Evolutionary conservation across 2,113 vertebrate genomes (phyloP).

Genomic region (Oplegnathus fasciatus): DNA sequence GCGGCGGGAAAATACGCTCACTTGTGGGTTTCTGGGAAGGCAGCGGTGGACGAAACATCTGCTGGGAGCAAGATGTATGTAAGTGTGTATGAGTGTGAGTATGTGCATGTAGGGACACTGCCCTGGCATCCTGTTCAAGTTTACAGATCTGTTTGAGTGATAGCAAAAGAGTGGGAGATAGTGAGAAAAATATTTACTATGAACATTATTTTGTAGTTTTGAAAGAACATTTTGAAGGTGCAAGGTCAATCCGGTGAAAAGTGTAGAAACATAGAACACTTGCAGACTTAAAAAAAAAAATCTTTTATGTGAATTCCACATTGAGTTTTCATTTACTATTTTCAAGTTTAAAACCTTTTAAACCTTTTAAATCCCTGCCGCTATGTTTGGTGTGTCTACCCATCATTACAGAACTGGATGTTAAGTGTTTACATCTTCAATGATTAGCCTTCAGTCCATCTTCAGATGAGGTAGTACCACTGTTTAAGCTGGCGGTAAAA

Average conservation of each 20-base stretch:
- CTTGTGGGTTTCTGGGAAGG: constrained; percentile 88
- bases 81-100: constrained; percentile 57
- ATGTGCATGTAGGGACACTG: constrained; percentile 57
- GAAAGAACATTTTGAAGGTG: neutral
- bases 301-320: neutral
- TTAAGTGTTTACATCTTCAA: neutral
- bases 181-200: constrained; percentile 17
- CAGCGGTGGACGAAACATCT: constrained; percentile 87
- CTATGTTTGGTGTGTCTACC: neutral
- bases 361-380: neutral
- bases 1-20: constrained; percentile 87
- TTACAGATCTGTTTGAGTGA: constrained; percentile 62
- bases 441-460: neutral
- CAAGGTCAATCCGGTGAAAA: neutral
- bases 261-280: neutral
- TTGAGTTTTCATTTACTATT: neutral
- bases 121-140: constrained; percentile 65
- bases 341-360: neutral
- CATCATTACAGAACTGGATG: neutral
- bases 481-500: neutral
- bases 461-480: neutral
- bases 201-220: neutral
- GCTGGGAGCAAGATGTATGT: constrained; percentile 83
- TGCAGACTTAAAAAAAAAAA: neutral
- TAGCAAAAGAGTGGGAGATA: constrained; percentile 39